Evolutionary conservation across 2,113 vertebrate genomes (phyloP), one percentile per base, ranked within the genome.

Genomic region (Equus przewalskii): DNA sequence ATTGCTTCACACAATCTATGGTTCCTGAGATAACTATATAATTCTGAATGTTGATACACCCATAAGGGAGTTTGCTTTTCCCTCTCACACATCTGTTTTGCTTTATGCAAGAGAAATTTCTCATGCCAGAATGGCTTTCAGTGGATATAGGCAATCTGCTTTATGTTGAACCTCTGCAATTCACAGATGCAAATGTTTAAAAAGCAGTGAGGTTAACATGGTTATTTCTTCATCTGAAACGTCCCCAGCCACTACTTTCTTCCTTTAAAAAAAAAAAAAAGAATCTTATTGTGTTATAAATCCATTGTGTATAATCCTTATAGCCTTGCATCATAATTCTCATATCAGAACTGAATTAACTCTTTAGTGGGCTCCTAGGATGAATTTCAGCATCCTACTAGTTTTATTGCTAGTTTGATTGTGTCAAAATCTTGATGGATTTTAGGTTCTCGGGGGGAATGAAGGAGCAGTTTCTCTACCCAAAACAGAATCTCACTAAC

Each of bases 31-130:
- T 96, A 80, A 36, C 79, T 24, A 16, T 96, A 21, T 72, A 95
- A 92, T 96, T 97, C 75, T 41, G 62, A 82, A 96, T 76, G 65
- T 94, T 86, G 89, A 91, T 96, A 83, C 67, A 64, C 96, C 96
- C 93, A 62, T 78, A 60, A 75, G 93, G 89, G 72, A 95, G 78
- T 92, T 89, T 89, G 70, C 94, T 86, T 90, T 91, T 88, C 64
- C 72, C 81, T 79, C 87, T 83, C 78, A 82, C 89, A 98, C 98
- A 98, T 98, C 97, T 98, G 98, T 95, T 98, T 98, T 94, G 88
- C 81, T 98, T 98, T 98, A 98, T 93, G 87, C 85, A 79, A 87
- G 89, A 96, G 96, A 98, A 96, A 92, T 92, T 98, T 98, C 97
- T 96, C 94, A 95, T 94, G 97, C 96, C 96, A 96, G 90, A 97